Base-by-base conservation (phyloP, 2,888 invertebrate genomes). In the Heliconius hortense region DNA sequence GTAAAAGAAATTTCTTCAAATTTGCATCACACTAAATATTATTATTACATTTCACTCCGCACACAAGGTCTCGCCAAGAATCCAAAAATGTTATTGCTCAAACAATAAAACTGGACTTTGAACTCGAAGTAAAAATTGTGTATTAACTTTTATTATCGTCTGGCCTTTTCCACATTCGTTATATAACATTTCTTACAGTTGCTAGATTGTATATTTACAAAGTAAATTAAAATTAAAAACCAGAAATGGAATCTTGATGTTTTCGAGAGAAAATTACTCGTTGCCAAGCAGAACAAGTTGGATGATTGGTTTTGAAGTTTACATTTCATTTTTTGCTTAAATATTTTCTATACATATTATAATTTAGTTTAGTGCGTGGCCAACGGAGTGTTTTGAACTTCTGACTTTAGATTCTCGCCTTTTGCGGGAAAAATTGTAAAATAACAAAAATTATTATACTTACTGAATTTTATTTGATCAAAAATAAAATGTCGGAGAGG, bases 31-130 rank as follows among this genome's bases (percentile, higher is more conserved):
- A 39, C 7, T 24, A 5, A 24, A 39, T 35, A 28, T 43, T 66
- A 26, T 66, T 5, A 43, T 66, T 15, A 15, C n/a, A 24, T 24
- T 66, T 43, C 15, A 43, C 35, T 66, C 26, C 24, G 43, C 35
- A 64, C 24, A 66, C 39, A 66, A 66, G 39, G 39, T 59, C 28
- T 26, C 24, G 15, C 43, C 56, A 28, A 60, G 67, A 56, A 56
- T 60, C 68, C 28, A 35, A 68, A 73, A 64, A 35, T 66, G 64
- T 53, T 53, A 28, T 48, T 24, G 24, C 85, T 86, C 85, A 83
- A 85, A 84, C 82, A 85, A 84, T 83, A 86, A 85, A 71, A 59
- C 39, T 71, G 71, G 60, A 69, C 71, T 87, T 88, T 88, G 84
- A 84, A 81, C 79, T 56, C 56, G 3, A 48, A 43, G 53, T 53